Base-by-base conservation (phyloP, 2,113 vertebrate species). In the Mandrillus leucophaeus region DNA sequence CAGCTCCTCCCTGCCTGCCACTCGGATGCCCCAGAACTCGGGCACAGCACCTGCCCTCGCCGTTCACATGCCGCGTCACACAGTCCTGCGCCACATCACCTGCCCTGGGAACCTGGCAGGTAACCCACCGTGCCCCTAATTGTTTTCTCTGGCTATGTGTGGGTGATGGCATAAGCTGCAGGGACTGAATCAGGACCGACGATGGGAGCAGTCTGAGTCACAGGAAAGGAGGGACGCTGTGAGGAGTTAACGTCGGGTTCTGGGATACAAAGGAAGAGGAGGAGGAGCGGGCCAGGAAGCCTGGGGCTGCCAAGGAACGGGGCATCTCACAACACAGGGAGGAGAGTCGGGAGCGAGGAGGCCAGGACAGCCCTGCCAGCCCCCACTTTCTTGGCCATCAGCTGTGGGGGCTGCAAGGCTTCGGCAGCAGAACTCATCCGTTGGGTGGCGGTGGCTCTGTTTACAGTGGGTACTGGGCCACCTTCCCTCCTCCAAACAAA, bases 71-170 rank as follows among this genome's bases (percentile, higher is more conserved):
- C 38, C 8, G 40, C 22, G 17, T 61, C 55, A 61, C 64, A n/a
- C 79, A 88, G 76, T 25, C 45, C 52, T 73, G 59, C 50, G 23
- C 32, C 14, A 16, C 6, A 5, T 92, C 90, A 90, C 84, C 90
- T 80, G 40, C 84, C 93, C 89, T 95, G 81, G 79, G 92, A 96
- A 92, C 88, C 95, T 90, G 91, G 93, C 96, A 89, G 40, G 48
- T 6, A 38, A 32, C 84, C 52, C 13, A 27, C 59, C 35, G 12
- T 6, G 30, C 66, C 86, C 57, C 66, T 93, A 68, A 86, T 96
- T 96, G 91, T 40, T 50, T 88, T 48, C 94, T 94, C 70, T 73
- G 76, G 66, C 73, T 91, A 52, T 55, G 85, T 48, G 82, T 78
- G 79, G 91, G 95, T 0, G 14, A 93, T 3, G 1, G 75, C 45